phyloP scores from a whole-genome alignment of 37 sponge, comb jelly and placozoan genomes.

The Spongilla lacustris region DNA sequence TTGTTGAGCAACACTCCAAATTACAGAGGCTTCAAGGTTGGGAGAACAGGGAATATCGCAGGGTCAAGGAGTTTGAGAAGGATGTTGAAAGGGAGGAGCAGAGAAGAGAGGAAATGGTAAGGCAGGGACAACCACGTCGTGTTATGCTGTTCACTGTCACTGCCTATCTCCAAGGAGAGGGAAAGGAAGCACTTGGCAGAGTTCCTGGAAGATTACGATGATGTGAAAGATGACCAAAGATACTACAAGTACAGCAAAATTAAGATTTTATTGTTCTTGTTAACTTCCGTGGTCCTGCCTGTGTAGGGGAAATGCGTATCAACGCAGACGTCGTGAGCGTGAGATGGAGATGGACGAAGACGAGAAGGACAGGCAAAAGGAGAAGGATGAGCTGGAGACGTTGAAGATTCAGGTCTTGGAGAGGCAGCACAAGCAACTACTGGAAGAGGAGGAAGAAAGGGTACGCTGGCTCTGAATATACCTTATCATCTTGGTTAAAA shows the following conservation, averaged over 20 bases:
- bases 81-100: conserved; percentile 71
- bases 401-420: conserved; percentile 55
- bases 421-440: conserved; percentile 39
- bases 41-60: conserved; percentile 86
- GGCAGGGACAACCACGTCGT: not conserved
- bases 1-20: not conserved
- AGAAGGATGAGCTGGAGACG: conserved; percentile 86
- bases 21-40: conserved; percentile 66
- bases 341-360: conserved; percentile 91
- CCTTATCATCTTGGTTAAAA: not conserved
- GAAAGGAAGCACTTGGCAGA: conserved; percentile 71
- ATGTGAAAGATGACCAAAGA: conserved; percentile 90
- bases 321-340: conserved; percentile 78
- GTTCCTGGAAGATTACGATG: conserved; percentile 93
- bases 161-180: conserved; percentile 38
- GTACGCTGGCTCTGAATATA: not conserved
- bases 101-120: conserved; percentile 76
- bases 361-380: conserved; percentile 83
- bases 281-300: not conserved
- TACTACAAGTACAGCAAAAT: conserved; percentile 80
- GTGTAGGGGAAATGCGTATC: conserved; percentile 67
- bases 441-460: conserved; percentile 25
- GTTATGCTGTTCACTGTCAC: not conserved
- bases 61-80: conserved; percentile 72
- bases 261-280: not conserved